Conservation (phyloP, 2,888 invertebrate species). For the Nephrotoma appendiculata region DNA sequence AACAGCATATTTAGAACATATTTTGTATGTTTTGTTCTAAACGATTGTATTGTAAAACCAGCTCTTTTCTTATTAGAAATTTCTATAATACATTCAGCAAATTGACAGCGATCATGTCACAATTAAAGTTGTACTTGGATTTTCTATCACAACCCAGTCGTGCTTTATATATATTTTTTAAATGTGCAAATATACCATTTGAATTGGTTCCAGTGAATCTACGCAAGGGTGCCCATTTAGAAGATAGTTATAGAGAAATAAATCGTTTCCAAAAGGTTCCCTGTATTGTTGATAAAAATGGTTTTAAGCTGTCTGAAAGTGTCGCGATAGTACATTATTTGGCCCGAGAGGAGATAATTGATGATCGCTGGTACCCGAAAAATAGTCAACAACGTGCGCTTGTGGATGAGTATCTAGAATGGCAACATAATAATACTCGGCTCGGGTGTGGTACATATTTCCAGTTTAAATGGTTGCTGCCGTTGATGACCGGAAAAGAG, state of each 20-base stretch:
- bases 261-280: conserved; percentile 51
- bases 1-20: neutral
- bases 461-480: conserved; percentile 35
- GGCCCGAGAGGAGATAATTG: conserved; percentile 14
- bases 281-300: conserved; percentile 45
- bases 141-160: conserved; percentile 64
- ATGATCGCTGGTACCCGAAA: conserved; percentile 48
- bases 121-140: conserved; percentile 46
- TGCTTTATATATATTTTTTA: conserved; percentile 53
- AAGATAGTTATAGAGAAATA: conserved; percentile 38
- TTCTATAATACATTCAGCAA: neutral
- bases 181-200: conserved; percentile 45
- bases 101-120: neutral
- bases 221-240: conserved; percentile 46
- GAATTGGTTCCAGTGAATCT: conserved; percentile 44
- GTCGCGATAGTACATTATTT: conserved; percentile 49
- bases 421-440: conserved; percentile 53
- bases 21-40: neutral
- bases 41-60: neutral
- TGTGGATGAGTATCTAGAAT: conserved; percentile 55
- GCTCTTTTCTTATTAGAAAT: neutral
- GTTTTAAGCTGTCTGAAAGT: conserved; percentile 51
- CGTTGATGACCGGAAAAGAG: conserved; percentile 33
- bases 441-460: conserved; percentile 43
- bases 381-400: conserved; percentile 39